Evolutionary conservation across 2,888 invertebrate species (phyloP), one percentile per base, ranked within the genome.

Genomic region (Dryomyza anilis): DNA sequence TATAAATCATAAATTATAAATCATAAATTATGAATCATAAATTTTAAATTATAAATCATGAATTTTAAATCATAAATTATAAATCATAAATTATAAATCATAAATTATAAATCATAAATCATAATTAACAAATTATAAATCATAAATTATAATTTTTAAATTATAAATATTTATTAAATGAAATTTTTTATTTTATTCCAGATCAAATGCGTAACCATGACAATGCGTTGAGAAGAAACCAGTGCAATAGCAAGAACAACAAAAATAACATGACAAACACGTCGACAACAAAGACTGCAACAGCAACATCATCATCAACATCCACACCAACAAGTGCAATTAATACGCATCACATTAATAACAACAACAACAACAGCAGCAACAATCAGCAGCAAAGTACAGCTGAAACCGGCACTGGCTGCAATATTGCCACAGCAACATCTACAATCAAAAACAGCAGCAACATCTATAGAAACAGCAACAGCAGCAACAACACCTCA

Each of bases 281-380:
- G 65, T 66, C 67, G 67, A 71, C 61, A 74, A 76, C 74, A 71
- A 74, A 72, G 75, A 73, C 76, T 72, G 77, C 77, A 77, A 77
- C 64, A 62, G 67, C 68, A 68, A 67, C 66, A 69, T 56, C 65
- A 70, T 73, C 73, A 74, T 69, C 61, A 67, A 59, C 50, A 50
- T 33, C 43, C n/a, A 60, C 63, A 58, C 64, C 46, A 43, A 29
- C 45, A 48, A 70, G 43, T 43, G 46, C 71, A 69, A 58, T 36
- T 36, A 36, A 33, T 36, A 55, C 52, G 69, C 55, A 48, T 64
- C 50, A 46, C 65, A 57, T 55, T 50, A 63, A 43, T 57, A 60
- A 58, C 69, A 53, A 36, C 66, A 66, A 46, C 67, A 63, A 58
- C 58, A 56, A 23, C 55, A 57, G 45, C 64, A 66, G 52, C 70